Evolutionary conservation across 2,797 vertebrate species (phyloP).

Genomic region (Crenichthys baileyi): DNA sequence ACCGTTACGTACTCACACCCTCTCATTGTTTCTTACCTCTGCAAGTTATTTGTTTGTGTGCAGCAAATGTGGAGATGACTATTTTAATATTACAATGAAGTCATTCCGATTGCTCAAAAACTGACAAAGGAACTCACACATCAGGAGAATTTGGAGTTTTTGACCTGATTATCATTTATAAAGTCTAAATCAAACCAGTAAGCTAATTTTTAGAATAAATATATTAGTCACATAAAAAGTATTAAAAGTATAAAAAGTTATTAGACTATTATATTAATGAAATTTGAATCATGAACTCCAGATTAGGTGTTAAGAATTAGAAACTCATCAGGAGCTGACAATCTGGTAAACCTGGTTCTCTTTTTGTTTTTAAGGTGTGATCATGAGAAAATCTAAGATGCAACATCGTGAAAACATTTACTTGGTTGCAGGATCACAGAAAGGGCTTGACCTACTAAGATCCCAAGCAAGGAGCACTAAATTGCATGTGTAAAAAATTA

Average conservation of each 20-base stretch:
- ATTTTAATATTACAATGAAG: neutral
- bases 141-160: neutral
- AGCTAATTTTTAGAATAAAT: neutral
- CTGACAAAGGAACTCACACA: neutral
- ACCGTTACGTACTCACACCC: conserved; percentile 31
- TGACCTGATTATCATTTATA: too few species aligned
- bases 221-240: neutral
- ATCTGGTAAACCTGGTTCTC: neutral
- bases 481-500: too few species aligned
- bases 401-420: neutral
- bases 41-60: conserved; percentile 29
- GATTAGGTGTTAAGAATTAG: neutral
- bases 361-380: neutral
- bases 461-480: too few species aligned
- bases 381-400: neutral
- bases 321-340: neutral
- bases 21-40: conserved; percentile 28
- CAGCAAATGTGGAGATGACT: neutral
- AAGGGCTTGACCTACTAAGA: too few species aligned
- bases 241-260: too few species aligned
- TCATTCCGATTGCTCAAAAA: neutral
- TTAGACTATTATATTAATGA: neutral
- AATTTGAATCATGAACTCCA: neutral
- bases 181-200: neutral
- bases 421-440: neutral